phyloP scores from a whole-genome alignment of 1,140 invertebrate species.

The Babylonia areolata region DNA sequence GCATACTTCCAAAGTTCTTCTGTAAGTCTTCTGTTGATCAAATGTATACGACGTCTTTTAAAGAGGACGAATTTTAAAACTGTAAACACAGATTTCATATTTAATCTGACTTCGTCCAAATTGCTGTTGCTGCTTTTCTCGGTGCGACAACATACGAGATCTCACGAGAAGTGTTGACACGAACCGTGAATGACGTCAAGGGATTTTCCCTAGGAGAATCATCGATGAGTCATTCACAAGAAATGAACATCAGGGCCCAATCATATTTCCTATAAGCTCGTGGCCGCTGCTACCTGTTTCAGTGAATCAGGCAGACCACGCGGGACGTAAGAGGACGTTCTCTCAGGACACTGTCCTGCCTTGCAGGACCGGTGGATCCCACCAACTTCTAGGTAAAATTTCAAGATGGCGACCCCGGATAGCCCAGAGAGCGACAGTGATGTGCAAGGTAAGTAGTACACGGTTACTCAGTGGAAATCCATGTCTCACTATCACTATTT shows the following conservation, averaged over 20 bases:
- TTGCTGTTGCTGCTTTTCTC: too few relatives aligned
- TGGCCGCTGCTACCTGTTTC: constrained; percentile 55
- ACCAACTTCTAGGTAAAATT: constrained; percentile 63
- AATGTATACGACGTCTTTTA: too few relatives aligned
- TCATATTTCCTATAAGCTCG: constrained; percentile 61
- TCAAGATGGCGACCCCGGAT: constrained; percentile 72
- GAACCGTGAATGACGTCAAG: constrained; percentile 67
- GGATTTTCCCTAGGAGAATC: constrained; percentile 72
- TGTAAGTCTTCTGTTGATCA: too few relatives aligned
- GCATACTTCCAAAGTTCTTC: too few relatives aligned
- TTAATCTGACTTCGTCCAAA: too few relatives aligned
- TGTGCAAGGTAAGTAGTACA: constrained; percentile 58
- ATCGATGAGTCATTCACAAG: constrained; percentile 73
- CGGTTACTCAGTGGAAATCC: constrained; percentile 51
- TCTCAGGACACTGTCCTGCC: constrained; percentile 51
- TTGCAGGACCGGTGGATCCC: constrained; percentile 54
- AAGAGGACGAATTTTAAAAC: too few relatives aligned
- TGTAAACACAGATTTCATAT: too few relatives aligned
- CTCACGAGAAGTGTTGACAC: constrained; percentile 39
- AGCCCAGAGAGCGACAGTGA: constrained; percentile 53
- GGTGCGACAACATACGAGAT: neutral
- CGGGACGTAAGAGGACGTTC: constrained; percentile 30
- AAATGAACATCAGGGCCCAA: constrained; percentile 68
- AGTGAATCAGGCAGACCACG: constrained; percentile 45
- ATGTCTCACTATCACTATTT: constrained; percentile 57